Base-by-base conservation (phyloP, 1,140 invertebrate genomes). In the Melitaea cinxia region DNA sequence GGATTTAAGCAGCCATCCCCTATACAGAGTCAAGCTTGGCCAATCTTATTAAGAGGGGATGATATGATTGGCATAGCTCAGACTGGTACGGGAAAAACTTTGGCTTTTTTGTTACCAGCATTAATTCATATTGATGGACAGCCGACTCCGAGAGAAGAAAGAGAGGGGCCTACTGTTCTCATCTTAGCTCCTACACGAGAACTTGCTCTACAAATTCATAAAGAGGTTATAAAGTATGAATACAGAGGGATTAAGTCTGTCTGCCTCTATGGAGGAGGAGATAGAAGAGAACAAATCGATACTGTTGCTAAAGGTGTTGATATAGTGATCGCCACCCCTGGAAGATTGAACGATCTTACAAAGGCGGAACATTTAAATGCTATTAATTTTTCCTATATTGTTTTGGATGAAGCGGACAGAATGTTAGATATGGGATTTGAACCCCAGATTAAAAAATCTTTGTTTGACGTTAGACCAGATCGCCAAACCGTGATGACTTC, bases 61-160 rank as follows among this genome's bases (percentile, higher is more conserved):
- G 97, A 98, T 89, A 88, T 98, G 73, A 98, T 98, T 88, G 97
- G 97, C 12, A 98, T 99, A 65, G 97, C 98, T 0, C 97, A 98
- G 91, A 97, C 96, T 23, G 96, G 96, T 61, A 98, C 97, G 26
- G 97, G 97, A 71, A 96, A 95, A 92, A 99, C 98, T 0, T 87
- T 98, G 33, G 97, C 97, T 0, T 99, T 98, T 79, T 85, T 99
- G 0, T 80, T 99, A 26, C 98, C 98, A 28, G 97, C 97, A 12
- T 93, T 99, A 42, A 95, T 98, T 72, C 97, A 98, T 76, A 97
- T 97, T 53, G 96, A 97, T 66, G 93, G 93, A 33, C 98, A 99
- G 91, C 82, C 92, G 17, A 92, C 90, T 9, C 94, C 95, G 0
- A 88, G 94, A 4, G 78, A 92, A 4, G 72, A 97, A 72, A 89